A percentile compares a stretch with the other conserved stretches of the same genome.
These are phyloP conservation scores for Hoplodrina ambigua DNA, from an alignment of 2,888 invertebrate species.

Conservation along the genomic window DNA sequence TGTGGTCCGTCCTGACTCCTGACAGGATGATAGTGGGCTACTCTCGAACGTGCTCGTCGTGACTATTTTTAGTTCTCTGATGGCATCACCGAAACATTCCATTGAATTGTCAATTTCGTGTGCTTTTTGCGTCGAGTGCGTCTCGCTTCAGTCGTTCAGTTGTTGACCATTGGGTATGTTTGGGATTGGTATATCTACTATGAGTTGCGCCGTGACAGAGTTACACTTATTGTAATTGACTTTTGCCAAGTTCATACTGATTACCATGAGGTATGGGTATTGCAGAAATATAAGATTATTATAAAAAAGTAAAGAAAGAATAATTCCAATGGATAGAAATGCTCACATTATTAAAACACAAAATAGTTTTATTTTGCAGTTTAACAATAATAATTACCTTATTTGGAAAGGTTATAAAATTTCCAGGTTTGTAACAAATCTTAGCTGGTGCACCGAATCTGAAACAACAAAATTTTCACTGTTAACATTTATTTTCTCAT, in stretches of 20 bases:
- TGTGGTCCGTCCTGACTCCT: slow-evolving; percentile 76
- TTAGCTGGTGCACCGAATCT: slow-evolving; percentile 63
- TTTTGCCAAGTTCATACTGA: slow-evolving; percentile 57
- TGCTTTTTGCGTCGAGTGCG: slow-evolving; percentile 65
- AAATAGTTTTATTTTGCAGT: not conserved
- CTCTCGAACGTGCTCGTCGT: slow-evolving; percentile 76
- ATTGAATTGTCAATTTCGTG: slow-evolving; percentile 77
- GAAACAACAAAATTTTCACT: slow-evolving; percentile 64
- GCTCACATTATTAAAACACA: not conserved
- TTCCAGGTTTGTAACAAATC: slow-evolving; percentile 67
- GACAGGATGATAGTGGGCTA: slow-evolving; percentile 82
- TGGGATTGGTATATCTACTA: slow-evolving; percentile 47
- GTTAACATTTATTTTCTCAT: slow-evolving; percentile 14
- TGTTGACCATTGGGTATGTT: slow-evolving; percentile 41
- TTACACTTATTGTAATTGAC: slow-evolving; percentile 46
- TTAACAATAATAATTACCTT: slow-evolving; percentile 58
- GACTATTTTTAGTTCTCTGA: slow-evolving; percentile 85
- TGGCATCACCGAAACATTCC: slow-evolving; percentile 81
- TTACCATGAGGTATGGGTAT: slow-evolving; percentile 25
- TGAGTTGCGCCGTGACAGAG: slow-evolving; percentile 52
- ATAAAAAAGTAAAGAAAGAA: slow-evolving; percentile 17
- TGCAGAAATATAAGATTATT: slow-evolving; percentile 8
- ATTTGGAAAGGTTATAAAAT: slow-evolving; percentile 65
- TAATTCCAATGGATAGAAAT: not conserved
- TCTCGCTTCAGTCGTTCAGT: slow-evolving; percentile 67